Percentiles rank a stretch among this genome's conserved stretches.
These are phyloP conservation scores for Apamea crenata DNA, from an alignment of 2,888 invertebrate genomes.

Conservation along the genomic window DNA sequence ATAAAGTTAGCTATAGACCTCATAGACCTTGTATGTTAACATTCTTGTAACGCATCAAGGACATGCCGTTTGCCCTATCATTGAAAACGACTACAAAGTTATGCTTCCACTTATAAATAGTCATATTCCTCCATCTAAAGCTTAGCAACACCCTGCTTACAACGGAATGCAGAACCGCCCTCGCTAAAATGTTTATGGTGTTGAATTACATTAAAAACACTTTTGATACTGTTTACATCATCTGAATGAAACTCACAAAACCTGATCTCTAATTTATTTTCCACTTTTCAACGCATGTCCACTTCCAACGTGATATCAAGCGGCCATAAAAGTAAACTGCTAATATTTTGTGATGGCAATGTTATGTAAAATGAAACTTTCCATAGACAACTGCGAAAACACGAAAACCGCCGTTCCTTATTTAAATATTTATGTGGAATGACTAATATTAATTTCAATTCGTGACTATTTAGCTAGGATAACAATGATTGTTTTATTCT, in stretches of 20 bases:
- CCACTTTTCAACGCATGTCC: slow-evolving; percentile 71
- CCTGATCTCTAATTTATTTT: slow-evolving; percentile 65
- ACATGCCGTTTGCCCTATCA: slow-evolving; percentile 71
- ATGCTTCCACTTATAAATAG: slow-evolving; percentile 60
- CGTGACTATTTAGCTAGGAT: neutral
- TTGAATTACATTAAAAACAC: slow-evolving; percentile 49
- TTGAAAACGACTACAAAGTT: slow-evolving; percentile 67
- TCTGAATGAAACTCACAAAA: slow-evolving; percentile 6
- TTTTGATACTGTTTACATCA: slow-evolving; percentile 18
- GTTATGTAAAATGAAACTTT: slow-evolving; percentile 53
- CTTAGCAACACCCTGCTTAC: slow-evolving; percentile 63
- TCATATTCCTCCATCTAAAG: slow-evolving; percentile 53
- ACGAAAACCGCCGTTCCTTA: neutral
- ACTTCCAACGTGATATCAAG: slow-evolving; percentile 82
- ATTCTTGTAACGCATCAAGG: slow-evolving; percentile 74
- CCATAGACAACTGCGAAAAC: slow-evolving; percentile 38
- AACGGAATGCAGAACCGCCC: slow-evolving; percentile 45
- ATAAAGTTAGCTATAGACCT: slow-evolving; percentile 80
- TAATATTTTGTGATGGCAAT: slow-evolving; percentile 64
- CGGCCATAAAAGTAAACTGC: slow-evolving; percentile 80
- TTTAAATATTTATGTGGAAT: slow-evolving; percentile 4
- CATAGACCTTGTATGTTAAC: slow-evolving; percentile 79
- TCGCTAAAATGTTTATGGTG: slow-evolving; percentile 53
- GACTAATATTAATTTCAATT: slow-evolving; percentile 1
- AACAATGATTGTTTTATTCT: slow-evolving; percentile 21